phyloP scores from a whole-genome alignment of 2,797 vertebrate genomes.

The Gobionotothen gibberifrons region DNA sequence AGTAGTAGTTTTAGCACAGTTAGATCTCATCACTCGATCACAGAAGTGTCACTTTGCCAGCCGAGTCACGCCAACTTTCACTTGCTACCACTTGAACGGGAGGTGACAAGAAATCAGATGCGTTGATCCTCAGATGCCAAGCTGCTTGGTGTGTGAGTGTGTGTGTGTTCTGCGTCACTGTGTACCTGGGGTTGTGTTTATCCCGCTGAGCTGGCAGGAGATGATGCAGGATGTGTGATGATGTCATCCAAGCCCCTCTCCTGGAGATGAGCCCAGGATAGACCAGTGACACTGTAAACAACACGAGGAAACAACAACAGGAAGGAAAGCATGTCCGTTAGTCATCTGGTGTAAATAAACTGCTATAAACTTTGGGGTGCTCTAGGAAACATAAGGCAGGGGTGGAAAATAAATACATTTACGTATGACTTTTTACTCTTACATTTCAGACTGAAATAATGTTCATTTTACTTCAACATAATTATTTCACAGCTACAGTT shows the following conservation, averaged over 20 bases:
- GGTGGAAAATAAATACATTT: neutral
- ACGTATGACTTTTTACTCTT: neutral
- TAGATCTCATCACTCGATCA: constrained; percentile 27
- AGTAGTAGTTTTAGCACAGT: neutral
- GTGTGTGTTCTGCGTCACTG: constrained; percentile 23
- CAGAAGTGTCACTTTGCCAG: constrained; percentile 29
- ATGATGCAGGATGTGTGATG: constrained; percentile 57
- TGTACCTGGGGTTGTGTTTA: constrained; percentile 51
- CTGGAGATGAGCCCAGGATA: constrained; percentile 53
- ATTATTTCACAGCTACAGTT: neutral
- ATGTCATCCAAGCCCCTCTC: constrained; percentile 59
- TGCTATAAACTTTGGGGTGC: neutral
- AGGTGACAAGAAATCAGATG: constrained; percentile 36
- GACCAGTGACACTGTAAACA: constrained; percentile 61
- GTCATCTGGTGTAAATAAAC: constrained; percentile 10
- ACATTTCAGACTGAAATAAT: neutral
- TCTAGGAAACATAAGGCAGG: neutral
- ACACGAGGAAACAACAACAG: constrained; percentile 40
- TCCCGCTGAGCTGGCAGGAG: constrained; percentile 44
- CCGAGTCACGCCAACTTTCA: constrained; percentile 42
- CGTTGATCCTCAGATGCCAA: constrained; percentile 38
- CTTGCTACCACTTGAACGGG: neutral
- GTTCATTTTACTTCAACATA: neutral
- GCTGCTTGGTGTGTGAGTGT: constrained; percentile 13
- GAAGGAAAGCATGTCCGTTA: constrained; percentile 28